Evolutionary conservation across 2,113 vertebrate genomes (phyloP), one percentile per base, ranked within the genome.

Genomic region (Xyrauchen texanus): DNA sequence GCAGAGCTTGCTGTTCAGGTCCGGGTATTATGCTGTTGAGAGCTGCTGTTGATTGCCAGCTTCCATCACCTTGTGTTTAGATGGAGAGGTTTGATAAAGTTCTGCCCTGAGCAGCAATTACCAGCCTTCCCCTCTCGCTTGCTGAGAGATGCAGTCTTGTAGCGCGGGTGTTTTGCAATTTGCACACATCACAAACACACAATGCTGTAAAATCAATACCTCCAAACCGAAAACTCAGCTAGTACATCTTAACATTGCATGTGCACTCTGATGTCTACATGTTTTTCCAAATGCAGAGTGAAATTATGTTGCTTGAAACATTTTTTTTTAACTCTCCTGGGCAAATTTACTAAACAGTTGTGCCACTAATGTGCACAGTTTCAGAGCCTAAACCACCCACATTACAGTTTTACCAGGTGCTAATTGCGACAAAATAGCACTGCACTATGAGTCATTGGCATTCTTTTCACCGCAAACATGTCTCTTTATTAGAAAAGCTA

Each of bases 11-110:
- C 60, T 69, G 68, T 34, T 68, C 58, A 2, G 42, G 67, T 63
- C 16, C 1, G 57, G 53, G 69, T 80, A 73, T 79, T 80, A 77
- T 76, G 60, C 80, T 67, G 81, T 74, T 52, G 52, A 64, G 68
- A 73, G 81, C 52, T 47, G 42, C 61, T 74, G 68, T 74, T 85
- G 84, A 80, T 82, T 83, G 84, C 81, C 42, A 83, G 74, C 65
- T 89, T 90, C 88, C 89, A 90, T 90, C 89, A 87, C 76, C 87
- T 90, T 78, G 82, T 79, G 81, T 69, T 87, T 88, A 92, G 91
- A 92, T 92, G 88, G 89, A 88, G 84, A 88, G 88, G 88, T 89
- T 86, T 87, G 89, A 92, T 91, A 86, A 87, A 90, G 90, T 90
- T 91, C 85, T 86, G 83, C 90, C 88, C 85, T 87, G 87, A 90